These are phyloP conservation scores for Trematomus loennbergii DNA, from an alignment of 2,113 vertebrate genomes.

Conservation along the genomic window DNA sequence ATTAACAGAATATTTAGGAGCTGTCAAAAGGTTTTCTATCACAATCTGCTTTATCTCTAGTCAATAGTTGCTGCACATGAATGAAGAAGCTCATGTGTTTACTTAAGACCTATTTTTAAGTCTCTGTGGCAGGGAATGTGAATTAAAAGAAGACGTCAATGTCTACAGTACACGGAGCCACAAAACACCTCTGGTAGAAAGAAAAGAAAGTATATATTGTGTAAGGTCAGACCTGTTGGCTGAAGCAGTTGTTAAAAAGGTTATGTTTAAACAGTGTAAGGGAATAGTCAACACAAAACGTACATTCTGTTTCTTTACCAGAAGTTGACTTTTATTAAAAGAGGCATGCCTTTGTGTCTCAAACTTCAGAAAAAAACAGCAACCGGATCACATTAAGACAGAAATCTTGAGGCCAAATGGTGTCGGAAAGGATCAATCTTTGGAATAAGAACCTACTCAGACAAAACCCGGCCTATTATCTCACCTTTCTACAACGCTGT, in stretches of 20 bases:
- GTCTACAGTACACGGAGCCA: slow-evolving; percentile 24
- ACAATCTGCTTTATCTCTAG: neutral
- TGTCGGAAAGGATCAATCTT: slow-evolving; percentile 36
- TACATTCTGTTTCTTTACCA: slow-evolving; percentile 35
- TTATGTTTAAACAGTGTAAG: neutral
- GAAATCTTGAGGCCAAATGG: slow-evolving; percentile 23
- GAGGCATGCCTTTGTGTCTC: slow-evolving; percentile 44
- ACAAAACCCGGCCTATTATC: neutral
- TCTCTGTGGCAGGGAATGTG: neutral
- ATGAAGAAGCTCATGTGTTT: neutral
- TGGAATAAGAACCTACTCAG: slow-evolving; percentile 39
- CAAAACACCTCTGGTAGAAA: slow-evolving; percentile 9
- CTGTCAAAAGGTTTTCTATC: slow-evolving; percentile 8
- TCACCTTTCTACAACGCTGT: slow-evolving; percentile 17
- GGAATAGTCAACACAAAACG: neutral
- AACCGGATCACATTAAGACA: slow-evolving; percentile 29
- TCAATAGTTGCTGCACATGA: neutral
- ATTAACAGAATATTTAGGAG: slow-evolving; percentile 13
- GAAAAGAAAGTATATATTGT: neutral
- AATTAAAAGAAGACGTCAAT: slow-evolving; percentile 15
- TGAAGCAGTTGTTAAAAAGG: neutral
- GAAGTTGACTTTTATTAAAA: slow-evolving; percentile 63
- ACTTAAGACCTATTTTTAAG: slow-evolving; percentile 13
- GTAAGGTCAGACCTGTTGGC: neutral
- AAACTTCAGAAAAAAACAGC: slow-evolving; percentile 36